Conservation (phyloP, 2,888 invertebrate genomes). For the Abscondita cerata region DNA sequence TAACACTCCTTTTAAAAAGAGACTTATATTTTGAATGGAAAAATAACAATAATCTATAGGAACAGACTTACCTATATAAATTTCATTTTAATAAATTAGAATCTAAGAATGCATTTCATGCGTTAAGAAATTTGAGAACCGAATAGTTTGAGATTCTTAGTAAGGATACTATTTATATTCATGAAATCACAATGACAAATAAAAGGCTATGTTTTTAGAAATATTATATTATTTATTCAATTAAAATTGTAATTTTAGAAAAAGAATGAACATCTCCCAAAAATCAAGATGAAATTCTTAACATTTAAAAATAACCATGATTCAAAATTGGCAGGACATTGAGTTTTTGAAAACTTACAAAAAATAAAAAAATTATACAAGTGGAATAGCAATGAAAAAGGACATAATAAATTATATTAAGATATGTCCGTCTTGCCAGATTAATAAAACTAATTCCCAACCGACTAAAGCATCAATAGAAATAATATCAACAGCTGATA, state of each 20-base stretch:
- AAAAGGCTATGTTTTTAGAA: neutral
- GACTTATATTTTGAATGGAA: neutral
- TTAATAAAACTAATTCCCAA: constrained; percentile 39
- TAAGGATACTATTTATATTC: too few relatives aligned
- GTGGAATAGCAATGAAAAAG: constrained; percentile 38
- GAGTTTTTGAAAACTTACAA: constrained; percentile 4
- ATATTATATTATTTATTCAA: constrained; percentile 1
- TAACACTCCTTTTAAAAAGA: neutral
- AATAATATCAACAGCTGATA: constrained; percentile 45
- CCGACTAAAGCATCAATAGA: constrained; percentile 45
- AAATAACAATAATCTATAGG: neutral
- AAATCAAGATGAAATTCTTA: neutral
- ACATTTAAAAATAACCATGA: constrained; percentile 21
- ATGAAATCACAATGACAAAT: neutral
- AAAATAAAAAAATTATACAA: neutral
- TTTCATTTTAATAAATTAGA: constrained; percentile 15
- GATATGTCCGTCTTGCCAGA: neutral
- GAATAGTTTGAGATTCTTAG: constrained; percentile 11
- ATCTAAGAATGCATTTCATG: constrained; percentile 9
- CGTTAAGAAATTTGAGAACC: constrained; percentile 5
- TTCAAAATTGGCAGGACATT: constrained; percentile 21
- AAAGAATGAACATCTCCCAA: too few relatives aligned
- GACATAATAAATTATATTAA: neutral
- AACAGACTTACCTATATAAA: neutral
- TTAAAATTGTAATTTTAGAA: too few relatives aligned